These are phyloP conservation scores for Himalopsyche kuldschensis DNA, from an alignment of 2,888 invertebrate species.

Conservation along the genomic window DNA sequence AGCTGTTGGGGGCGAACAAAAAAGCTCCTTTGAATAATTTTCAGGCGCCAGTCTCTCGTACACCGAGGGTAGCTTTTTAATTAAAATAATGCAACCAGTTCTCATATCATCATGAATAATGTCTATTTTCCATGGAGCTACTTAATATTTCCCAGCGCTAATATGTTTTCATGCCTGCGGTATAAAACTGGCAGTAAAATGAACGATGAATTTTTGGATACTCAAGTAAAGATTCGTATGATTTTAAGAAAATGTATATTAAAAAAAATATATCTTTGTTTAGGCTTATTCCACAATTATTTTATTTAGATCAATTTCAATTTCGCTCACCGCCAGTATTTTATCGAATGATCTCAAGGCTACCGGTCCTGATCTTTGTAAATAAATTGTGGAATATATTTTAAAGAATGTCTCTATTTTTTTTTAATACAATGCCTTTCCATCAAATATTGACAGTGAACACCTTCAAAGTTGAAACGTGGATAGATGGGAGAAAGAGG, in stretches of 20 bases:
- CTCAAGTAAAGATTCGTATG: neutral
- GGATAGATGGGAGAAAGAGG: too few relatives aligned
- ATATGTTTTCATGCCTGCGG: neutral
- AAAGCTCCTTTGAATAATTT: constrained; percentile 13
- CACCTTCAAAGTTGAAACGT: too few relatives aligned
- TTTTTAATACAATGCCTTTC: too few relatives aligned
- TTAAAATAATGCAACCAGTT: constrained; percentile 14
- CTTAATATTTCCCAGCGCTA: neutral
- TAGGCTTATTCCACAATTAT: too few relatives aligned
- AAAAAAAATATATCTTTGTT: too few relatives aligned
- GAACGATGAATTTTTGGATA: neutral
- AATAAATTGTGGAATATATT: too few relatives aligned
- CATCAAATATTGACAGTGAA: too few relatives aligned
- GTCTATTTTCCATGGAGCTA: neutral
- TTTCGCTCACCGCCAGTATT: too few relatives aligned
- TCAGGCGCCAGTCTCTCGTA: neutral
- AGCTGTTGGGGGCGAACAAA: neutral
- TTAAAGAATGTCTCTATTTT: too few relatives aligned
- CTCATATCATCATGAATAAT: neutral
- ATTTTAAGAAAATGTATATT: neutral
- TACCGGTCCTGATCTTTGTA: too few relatives aligned
- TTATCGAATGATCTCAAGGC: too few relatives aligned
- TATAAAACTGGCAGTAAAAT: neutral
- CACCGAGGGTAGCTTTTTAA: constrained; percentile 3
- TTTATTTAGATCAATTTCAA: too few relatives aligned